A percentile compares a stretch with the other conserved stretches of the same genome.
These are phyloP conservation scores for Lepidonotus clava DNA, from an alignment of 2,888 invertebrate species.

Conservation along the genomic window DNA sequence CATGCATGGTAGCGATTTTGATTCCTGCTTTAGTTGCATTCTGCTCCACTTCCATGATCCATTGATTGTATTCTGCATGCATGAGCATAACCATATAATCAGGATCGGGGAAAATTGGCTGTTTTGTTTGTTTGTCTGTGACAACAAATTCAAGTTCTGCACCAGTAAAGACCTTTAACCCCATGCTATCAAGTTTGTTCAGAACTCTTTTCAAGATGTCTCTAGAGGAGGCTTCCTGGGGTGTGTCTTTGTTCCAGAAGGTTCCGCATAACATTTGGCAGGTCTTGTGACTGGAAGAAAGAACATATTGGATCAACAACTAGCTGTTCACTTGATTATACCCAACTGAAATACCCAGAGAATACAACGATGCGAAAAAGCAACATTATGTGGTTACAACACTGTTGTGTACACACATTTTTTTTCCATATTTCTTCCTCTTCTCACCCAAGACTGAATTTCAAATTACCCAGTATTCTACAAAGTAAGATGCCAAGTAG, in stretches of 20 bases:
- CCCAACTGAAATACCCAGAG: too few relatives aligned
- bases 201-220: not conserved
- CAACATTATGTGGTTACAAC: too few relatives aligned
- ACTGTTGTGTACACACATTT: too few relatives aligned
- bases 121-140: not conserved
- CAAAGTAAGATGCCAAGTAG: too few relatives aligned
- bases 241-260: not conserved
- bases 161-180: not conserved
- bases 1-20: slow-evolving; percentile 51
- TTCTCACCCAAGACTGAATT: too few relatives aligned
- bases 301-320: not conserved
- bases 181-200: not conserved
- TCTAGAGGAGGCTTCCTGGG: not conserved
- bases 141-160: not conserved
- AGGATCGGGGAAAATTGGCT: not conserved
- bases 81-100: not conserved
- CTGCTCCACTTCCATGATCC: slow-evolving; percentile 53
- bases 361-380: too few relatives aligned
- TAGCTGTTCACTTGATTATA: too few relatives aligned
- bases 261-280: not conserved
- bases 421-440: too few relatives aligned
- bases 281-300: not conserved
- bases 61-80: not conserved
- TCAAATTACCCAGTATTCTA: too few relatives aligned
- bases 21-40: slow-evolving; percentile 44